A percentile compares a stretch with the other conserved stretches of the same genome.
Evolutionary conservation across 2,888 invertebrate species (phyloP).

Genomic region (Mycogona germanica): DNA sequence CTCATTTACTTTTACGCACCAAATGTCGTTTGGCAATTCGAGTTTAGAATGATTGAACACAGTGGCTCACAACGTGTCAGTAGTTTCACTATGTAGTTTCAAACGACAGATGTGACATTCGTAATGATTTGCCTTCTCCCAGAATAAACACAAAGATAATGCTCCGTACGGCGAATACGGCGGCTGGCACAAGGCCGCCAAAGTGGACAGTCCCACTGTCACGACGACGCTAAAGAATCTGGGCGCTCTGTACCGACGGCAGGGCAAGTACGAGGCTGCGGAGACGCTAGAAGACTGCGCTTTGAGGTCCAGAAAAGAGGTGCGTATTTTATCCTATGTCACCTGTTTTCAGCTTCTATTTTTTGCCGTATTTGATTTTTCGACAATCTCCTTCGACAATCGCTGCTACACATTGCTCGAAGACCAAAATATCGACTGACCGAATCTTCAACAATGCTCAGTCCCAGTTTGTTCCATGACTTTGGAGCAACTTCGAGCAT

Average conservation of each 20-base stretch:
- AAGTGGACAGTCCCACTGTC: constrained; percentile 94
- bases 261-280: constrained; percentile 98
- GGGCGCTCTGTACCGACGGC: constrained; percentile 92
- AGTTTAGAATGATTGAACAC: too few species aligned
- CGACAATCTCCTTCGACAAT: too few species aligned
- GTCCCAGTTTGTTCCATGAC: too few species aligned
- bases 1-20: too few species aligned
- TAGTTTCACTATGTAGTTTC: too few species aligned
- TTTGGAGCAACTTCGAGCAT: too few species aligned
- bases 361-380: neutral
- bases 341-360: neutral
- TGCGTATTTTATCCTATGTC: constrained; percentile 33
- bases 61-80: too few species aligned
- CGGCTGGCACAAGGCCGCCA: constrained; percentile 97
- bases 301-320: constrained; percentile 88
- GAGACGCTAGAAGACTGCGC: constrained; percentile 98
- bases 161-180: constrained; percentile 85
- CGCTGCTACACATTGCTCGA: too few species aligned
- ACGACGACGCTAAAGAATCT: constrained; percentile 97
- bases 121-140: constrained; percentile 8
- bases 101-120: too few species aligned
- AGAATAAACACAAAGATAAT: constrained; percentile 43
- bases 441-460: too few species aligned
- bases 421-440: too few species aligned
- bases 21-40: neutral